These are phyloP conservation scores for Gymnorhina tibicen DNA, from an alignment of 2,113 vertebrate species.

Conservation along the genomic window DNA sequence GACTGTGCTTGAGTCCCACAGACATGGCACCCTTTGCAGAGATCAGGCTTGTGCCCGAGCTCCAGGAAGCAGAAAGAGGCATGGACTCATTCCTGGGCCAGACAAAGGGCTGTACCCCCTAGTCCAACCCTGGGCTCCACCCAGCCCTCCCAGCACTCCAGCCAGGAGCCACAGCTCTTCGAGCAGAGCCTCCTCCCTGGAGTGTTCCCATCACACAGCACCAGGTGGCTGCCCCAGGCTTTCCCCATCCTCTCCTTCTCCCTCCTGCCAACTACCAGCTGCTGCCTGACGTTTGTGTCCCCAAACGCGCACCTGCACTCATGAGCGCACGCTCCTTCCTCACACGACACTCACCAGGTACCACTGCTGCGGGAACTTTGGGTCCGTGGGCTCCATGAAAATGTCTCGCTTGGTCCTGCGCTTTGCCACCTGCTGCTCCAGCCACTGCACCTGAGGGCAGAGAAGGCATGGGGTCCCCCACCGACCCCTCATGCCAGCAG, in stretches of 20 bases:
- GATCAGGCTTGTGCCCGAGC: not conserved
- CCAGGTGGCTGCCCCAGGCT: not conserved
- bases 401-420: conserved; percentile 86
- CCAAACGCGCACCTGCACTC: fast-evolving
- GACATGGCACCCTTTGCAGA: fast-evolving
- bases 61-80: not conserved
- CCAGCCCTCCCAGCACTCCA: not conserved
- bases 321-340: fast-evolving
- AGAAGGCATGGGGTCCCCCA: fast-evolving
- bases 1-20: not conserved
- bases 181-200: not conserved
- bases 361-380: conserved; percentile 94
- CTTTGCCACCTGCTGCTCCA: conserved; percentile 91
- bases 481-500: not conserved
- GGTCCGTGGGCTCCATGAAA: conserved; percentile 84
- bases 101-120: not conserved
- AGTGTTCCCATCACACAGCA: not conserved
- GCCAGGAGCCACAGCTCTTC: not conserved
- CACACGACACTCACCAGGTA: conserved; percentile 82
- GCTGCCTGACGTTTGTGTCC: fast-evolving
- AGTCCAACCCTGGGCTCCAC: fast-evolving
- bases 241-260: not conserved
- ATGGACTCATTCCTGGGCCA: fast-evolving
- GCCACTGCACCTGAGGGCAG: conserved; percentile 84
- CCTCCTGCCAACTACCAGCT: not conserved